Evolutionary conservation across 2,797 vertebrate species (phyloP).

Genomic region (Tadarida brasiliensis): DNA sequence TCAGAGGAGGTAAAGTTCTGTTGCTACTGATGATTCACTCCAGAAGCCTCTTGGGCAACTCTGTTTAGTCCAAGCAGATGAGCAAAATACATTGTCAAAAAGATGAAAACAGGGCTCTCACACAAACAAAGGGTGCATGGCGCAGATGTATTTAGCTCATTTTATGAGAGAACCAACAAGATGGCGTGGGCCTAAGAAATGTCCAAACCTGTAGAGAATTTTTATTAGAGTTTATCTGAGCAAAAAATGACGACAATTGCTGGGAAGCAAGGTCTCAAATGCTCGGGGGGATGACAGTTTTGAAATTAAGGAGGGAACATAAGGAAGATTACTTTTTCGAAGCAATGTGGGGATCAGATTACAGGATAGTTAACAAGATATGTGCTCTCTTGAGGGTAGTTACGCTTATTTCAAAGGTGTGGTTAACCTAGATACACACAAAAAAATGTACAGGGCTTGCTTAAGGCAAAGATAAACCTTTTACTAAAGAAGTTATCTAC

Average conservation of each 20-base stretch:
- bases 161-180: neutral
- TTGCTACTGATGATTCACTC: neutral
- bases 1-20: neutral
- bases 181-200: neutral
- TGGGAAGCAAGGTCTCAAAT: neutral
- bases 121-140: neutral
- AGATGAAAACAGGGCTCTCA: neutral
- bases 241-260: neutral
- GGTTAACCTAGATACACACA: neutral
- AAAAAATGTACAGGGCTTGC: neutral
- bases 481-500: neutral
- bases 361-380: neutral
- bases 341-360: neutral
- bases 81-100: neutral
- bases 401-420: neutral
- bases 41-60: neutral
- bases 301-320: neutral
- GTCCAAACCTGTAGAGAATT: neutral
- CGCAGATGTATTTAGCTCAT: neutral
- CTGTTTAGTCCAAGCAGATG: neutral
- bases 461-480: neutral
- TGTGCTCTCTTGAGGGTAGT: neutral
- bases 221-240: neutral
- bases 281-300: neutral
- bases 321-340: neutral